Conservation (phyloP, 2,797 vertebrate species). For the Astyanax mexicanus region DNA sequence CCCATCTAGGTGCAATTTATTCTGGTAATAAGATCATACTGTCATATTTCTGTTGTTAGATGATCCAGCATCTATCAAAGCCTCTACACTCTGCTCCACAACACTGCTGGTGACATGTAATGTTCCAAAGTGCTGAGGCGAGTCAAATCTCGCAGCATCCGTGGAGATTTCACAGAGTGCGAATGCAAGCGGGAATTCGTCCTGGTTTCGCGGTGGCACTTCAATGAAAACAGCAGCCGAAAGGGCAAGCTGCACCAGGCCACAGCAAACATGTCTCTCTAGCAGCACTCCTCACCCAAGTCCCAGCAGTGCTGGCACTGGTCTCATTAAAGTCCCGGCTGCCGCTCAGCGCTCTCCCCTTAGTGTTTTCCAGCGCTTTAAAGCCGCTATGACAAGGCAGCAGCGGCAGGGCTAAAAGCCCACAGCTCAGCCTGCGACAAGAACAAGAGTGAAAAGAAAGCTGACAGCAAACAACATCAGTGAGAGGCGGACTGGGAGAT, state of each 20-base stretch:
- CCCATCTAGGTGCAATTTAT: too few relatives aligned
- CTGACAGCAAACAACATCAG: conserved; percentile 68
- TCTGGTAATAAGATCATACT: too few relatives aligned
- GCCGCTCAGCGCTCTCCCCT: conserved; percentile 33
- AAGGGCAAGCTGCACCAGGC: conserved; percentile 11
- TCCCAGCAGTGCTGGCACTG: conserved; percentile 25
- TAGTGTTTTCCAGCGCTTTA: conserved; percentile 12
- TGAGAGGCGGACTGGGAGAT: conserved; percentile 38
- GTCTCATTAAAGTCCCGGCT: conserved; percentile 36
- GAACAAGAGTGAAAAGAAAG: conserved; percentile 65
- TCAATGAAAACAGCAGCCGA: neutral
- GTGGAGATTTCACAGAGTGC: neutral
- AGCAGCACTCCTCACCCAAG: conserved; percentile 24
- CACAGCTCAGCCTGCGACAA: conserved; percentile 57
- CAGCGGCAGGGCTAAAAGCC: conserved; percentile 28
- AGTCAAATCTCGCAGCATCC: neutral
- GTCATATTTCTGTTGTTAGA: too few relatives aligned
- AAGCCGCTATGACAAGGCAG: conserved; percentile 16
- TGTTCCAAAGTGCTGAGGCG: neutral
- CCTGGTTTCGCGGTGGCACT: neutral
- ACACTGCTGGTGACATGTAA: neutral
- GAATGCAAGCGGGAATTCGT: neutral
- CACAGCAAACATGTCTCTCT: conserved; percentile 24
- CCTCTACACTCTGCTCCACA: neutral
- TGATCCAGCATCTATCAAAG: too few relatives aligned